Percentiles rank a stretch among this genome's conserved stretches.
Conservation (phyloP, 1,140 invertebrate species). For the Formica exsecta region DNA sequence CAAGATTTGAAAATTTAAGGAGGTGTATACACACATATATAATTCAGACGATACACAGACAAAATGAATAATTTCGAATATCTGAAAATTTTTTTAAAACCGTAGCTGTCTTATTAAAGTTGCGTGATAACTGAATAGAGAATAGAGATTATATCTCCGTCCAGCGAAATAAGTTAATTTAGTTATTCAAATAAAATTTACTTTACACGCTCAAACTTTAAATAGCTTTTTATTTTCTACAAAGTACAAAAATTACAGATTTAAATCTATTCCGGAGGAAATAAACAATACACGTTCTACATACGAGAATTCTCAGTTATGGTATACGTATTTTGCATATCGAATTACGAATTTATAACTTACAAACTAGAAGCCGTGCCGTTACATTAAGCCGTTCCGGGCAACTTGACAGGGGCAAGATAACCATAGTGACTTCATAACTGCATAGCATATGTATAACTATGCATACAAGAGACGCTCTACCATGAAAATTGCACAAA, state of each 20-base stretch:
- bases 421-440: constrained; percentile 49
- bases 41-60: not conserved
- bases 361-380: constrained; percentile 47
- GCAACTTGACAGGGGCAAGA: constrained; percentile 48
- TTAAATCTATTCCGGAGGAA: constrained; percentile 15
- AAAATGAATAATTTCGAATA: constrained; percentile 7
- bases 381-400: constrained; percentile 55
- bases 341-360: constrained; percentile 54
- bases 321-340: constrained; percentile 34
- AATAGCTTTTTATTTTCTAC: not conserved
- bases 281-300: not conserved
- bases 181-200: constrained; percentile 10
- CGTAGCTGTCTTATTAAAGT: not conserved
- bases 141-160: not conserved
- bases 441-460: constrained; percentile 16
- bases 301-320: not conserved
- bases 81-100: not conserved
- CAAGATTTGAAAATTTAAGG: constrained; percentile 3
- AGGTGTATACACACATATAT: too few species aligned
- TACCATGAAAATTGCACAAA: constrained; percentile 11
- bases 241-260: not conserved
- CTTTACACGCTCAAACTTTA: not conserved
- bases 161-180: not conserved
- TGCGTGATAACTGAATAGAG: not conserved
- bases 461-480: constrained; percentile 8